A percentile compares a stretch with the other conserved stretches of the same genome.
These are phyloP conservation scores for Gasterosteus nipponicus DNA, from an alignment of 2,113 vertebrate species.

Conservation along the genomic window DNA sequence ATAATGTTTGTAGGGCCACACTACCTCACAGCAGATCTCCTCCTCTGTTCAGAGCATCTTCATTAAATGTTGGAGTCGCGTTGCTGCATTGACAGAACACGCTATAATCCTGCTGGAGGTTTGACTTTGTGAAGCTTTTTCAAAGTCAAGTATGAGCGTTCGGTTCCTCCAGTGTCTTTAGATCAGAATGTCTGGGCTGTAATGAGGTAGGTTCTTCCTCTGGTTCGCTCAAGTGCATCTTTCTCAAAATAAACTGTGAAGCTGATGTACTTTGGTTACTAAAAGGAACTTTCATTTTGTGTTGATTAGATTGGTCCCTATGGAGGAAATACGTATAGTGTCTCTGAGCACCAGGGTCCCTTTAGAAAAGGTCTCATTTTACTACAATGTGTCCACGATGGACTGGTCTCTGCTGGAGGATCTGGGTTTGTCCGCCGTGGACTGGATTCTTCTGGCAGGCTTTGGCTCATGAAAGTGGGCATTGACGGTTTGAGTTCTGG, in stretches of 20 bases:
- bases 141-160: not conserved
- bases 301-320: no score
- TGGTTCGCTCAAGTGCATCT: not conserved
- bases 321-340: no score
- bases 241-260: not conserved
- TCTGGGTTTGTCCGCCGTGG: no score
- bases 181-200: not conserved
- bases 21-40: not conserved
- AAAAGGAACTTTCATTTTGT: no score
- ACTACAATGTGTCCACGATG: no score
- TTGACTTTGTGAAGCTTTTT: not conserved
- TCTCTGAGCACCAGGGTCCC: no score
- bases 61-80: not conserved
- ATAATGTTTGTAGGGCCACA: constrained; percentile 7
- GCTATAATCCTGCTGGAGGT: not conserved
- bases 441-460: no score
- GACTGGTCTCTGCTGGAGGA: no score
- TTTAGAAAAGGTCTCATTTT: no score
- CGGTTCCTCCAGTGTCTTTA: not conserved
- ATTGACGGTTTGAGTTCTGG: not conserved
- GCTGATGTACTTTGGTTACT: no score
- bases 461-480: no score
- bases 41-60: constrained; percentile 6
- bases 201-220: not conserved
- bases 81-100: not conserved